Evolutionary conservation across 2,888 invertebrate genomes (phyloP).

Genomic region (Ophraella communa): DNA sequence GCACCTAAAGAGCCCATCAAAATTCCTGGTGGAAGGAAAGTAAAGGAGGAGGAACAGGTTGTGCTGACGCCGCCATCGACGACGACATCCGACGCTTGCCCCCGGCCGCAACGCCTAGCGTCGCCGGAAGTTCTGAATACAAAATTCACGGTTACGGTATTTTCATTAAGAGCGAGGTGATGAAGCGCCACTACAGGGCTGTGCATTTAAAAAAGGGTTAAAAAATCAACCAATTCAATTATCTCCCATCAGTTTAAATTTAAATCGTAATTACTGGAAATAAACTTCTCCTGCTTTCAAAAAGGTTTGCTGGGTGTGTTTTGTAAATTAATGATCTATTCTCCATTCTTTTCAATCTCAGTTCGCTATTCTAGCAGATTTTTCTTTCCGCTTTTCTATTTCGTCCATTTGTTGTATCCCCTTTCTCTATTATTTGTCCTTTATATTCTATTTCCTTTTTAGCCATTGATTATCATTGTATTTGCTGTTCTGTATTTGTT

Average conservation of each 20-base stretch:
- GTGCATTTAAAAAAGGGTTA: constrained; percentile 27
- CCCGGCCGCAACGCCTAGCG: constrained; percentile 26
- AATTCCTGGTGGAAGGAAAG: constrained; percentile 23
- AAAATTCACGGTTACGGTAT: constrained; percentile 52
- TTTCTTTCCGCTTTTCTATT: too few species aligned
- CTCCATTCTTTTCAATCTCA: too few species aligned
- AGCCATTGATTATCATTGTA: too few species aligned
- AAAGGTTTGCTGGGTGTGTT: too few species aligned
- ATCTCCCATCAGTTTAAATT: too few species aligned
- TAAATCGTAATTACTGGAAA: too few species aligned
- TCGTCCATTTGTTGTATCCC: too few species aligned
- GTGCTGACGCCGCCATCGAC: constrained; percentile 16
- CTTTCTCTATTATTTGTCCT: neutral
- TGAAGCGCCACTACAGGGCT: constrained; percentile 49
- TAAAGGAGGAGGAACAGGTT: constrained; percentile 16
- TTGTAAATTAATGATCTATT: too few species aligned
- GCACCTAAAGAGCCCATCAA: constrained; percentile 24
- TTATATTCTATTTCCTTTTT: neutral
- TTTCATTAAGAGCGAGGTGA: constrained; percentile 59
- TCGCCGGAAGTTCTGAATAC: constrained; percentile 47
- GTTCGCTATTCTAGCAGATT: too few species aligned
- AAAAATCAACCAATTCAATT: too few species aligned
- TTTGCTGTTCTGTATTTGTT: too few species aligned
- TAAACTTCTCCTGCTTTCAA: too few species aligned
- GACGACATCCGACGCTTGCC: constrained; percentile 12